Conservation (phyloP, 2,113 vertebrate species). For the Laticauda colubrina region DNA sequence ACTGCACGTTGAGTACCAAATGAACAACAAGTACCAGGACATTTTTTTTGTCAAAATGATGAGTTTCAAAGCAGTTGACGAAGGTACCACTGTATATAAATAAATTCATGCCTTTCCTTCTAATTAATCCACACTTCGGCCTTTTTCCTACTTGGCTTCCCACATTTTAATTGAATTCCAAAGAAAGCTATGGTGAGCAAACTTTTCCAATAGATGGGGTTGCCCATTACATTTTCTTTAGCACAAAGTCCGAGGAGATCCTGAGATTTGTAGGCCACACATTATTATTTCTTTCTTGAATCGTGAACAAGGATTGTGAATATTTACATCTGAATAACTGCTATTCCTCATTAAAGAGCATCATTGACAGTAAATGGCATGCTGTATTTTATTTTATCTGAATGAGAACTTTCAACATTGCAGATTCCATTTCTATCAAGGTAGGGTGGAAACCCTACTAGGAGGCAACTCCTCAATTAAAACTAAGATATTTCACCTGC, state of each 20-base stretch:
- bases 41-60: too few relatives aligned
- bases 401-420: constrained; percentile 28
- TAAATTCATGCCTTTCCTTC: neutral
- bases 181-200: neutral
- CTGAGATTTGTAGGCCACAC: constrained; percentile 13
- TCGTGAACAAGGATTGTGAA: neutral
- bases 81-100: neutral
- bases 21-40: too few relatives aligned
- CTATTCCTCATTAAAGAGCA: constrained; percentile 22
- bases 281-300: constrained; percentile 13
- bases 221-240: neutral
- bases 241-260: neutral
- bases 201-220: neutral
- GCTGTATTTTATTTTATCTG: constrained; percentile 41
- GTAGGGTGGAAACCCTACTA: neutral
- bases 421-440: neutral
- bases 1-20: neutral
- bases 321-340: constrained; percentile 14
- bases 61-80: neutral
- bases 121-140: neutral
- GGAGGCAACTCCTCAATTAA: neutral
- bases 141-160: neutral
- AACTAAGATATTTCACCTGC: neutral
- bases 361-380: constrained; percentile 22
- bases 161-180: neutral